phyloP scores from a whole-genome alignment of 2,113 vertebrate genomes.

The Cariama cristata region DNA sequence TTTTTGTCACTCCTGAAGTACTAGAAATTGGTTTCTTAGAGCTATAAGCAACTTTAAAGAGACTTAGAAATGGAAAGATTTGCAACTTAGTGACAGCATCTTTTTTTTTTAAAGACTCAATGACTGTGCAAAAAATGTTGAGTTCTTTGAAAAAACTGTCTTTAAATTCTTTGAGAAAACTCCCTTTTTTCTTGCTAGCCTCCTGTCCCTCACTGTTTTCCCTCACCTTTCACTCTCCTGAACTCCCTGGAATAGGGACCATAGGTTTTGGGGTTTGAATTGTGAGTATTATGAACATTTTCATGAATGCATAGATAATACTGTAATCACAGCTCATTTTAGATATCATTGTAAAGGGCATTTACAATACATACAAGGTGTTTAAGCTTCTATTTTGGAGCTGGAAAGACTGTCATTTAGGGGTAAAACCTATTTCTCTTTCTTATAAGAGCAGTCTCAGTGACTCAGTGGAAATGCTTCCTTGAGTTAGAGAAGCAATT shows the following conservation, averaged over 20 bases:
- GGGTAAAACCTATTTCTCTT: neutral
- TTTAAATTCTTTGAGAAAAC: neutral
- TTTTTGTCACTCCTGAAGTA: neutral
- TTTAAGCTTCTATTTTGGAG: neutral
- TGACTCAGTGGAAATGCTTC: neutral
- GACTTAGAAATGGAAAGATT: neutral
- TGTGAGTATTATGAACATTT: neutral
- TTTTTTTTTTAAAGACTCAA: neutral
- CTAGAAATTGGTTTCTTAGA: neutral
- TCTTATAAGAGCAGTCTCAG: neutral
- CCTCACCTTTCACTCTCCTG: rapidly evolving
- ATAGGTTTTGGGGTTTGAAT: neutral
- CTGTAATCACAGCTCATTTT: neutral
- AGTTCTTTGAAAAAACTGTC: neutral
- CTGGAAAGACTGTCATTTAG: neutral
- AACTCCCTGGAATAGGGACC: neutral
- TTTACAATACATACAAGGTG: neutral
- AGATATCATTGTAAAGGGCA: neutral
- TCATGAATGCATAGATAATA: neutral
- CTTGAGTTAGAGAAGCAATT: neutral
- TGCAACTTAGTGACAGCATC: neutral
- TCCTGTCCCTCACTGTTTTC: neutral
- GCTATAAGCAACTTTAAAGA: neutral
- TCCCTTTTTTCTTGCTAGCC: neutral
- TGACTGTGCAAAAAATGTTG: neutral